Evolutionary conservation across 2,797 vertebrate species (phyloP).

Genomic region (Aplochiton taeniatus): DNA sequence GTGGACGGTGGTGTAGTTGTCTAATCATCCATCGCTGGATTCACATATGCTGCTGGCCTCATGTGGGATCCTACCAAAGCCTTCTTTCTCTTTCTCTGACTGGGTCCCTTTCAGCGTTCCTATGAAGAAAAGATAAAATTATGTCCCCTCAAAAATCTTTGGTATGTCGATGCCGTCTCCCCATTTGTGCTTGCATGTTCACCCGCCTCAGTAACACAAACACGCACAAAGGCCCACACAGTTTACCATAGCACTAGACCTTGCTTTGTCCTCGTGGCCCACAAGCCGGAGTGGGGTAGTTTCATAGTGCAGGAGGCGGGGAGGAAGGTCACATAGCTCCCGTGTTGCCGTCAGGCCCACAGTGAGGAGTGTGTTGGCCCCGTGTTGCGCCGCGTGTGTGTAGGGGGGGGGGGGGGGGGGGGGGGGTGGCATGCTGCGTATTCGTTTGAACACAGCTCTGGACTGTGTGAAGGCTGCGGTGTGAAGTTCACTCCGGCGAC

Average conservation of each 20-base stretch:
- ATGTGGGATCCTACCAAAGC: too few relatives aligned
- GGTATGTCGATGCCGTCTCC: too few relatives aligned
- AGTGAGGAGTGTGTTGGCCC: conserved; percentile 48
- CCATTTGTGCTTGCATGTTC: too few relatives aligned
- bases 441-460: conserved; percentile 45
- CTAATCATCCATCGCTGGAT: too few relatives aligned
- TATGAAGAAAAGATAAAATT: too few relatives aligned
- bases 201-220: not conserved
- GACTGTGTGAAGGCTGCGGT: conserved; percentile 43
- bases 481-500: conserved; percentile 41
- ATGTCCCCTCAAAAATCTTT: too few relatives aligned
- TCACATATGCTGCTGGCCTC: too few relatives aligned
- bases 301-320: conserved; percentile 33
- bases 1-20: too few relatives aligned
- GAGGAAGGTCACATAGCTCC: conserved; percentile 62
- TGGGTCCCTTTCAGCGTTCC: too few relatives aligned
- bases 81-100: too few relatives aligned
- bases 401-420: conserved; percentile 45
- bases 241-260: conserved; percentile 1
- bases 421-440: conserved; percentile 54
- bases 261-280: conserved; percentile 27
- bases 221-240: conserved; percentile 3
- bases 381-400: conserved; percentile 40
- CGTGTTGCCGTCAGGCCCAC: conserved; percentile 43
- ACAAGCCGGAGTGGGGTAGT: conserved; percentile 21